Conservation (phyloP, 2,797 vertebrate genomes). For the Oryzias sinensis region DNA sequence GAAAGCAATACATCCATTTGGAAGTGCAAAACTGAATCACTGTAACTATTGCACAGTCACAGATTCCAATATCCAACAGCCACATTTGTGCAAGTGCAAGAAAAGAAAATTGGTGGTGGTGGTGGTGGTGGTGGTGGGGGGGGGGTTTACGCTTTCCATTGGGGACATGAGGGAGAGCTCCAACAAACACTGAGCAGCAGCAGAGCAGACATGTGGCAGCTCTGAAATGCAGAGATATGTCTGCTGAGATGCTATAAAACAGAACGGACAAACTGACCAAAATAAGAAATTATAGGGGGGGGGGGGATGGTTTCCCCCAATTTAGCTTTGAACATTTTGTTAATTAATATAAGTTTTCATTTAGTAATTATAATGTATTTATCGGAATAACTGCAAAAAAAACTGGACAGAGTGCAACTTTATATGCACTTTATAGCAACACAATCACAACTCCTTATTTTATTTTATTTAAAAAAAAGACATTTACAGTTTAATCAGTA, state of each 20-base stretch:
- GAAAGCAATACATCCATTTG: background rate
- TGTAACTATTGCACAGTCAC: background rate
- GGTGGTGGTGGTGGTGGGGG: conserved; percentile 1
- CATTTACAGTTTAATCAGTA: too few relatives aligned
- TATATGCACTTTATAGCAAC: too few relatives aligned
- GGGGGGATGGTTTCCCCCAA: background rate
- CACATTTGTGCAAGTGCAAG: conserved; percentile 6
- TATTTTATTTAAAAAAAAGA: too few relatives aligned
- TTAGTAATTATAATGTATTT: too few relatives aligned
- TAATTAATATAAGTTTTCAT: too few relatives aligned
- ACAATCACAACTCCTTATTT: too few relatives aligned
- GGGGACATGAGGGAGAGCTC: conserved; percentile 23
- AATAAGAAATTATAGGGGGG: background rate
- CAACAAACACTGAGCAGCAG: conserved; percentile 4
- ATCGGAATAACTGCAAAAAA: too few relatives aligned
- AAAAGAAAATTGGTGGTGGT: conserved; percentile 18
- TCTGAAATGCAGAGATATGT: background rate
- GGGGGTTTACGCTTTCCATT: conserved; percentile 8
- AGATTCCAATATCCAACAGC: background rate
- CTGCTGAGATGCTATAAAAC: background rate
- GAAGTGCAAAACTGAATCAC: background rate
- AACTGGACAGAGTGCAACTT: too few relatives aligned
- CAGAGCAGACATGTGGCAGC: background rate
- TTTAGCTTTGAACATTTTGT: background rate
- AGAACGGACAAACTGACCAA: background rate